These are phyloP conservation scores for Trissonchulus latispiculum DNA, from an alignment of 2,888 invertebrate species.

Conservation along the genomic window DNA sequence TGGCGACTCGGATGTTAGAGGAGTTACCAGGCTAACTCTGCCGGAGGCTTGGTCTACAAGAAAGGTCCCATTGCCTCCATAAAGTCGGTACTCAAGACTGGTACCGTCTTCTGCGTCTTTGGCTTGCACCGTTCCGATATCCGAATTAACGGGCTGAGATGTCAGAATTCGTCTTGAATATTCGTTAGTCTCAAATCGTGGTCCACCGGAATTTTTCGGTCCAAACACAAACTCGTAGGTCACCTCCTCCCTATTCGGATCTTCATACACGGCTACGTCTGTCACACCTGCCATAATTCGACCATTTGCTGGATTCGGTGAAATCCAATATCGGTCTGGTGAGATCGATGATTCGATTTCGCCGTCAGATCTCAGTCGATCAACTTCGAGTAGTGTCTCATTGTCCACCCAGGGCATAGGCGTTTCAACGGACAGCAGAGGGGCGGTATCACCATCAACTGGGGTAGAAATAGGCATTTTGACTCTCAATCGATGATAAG, in stretches of 20 bases:
- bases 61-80: slow-evolving; percentile 2
- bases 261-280: too few species aligned
- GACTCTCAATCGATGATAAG: too few species aligned
- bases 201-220: not conserved
- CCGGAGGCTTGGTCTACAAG: not conserved
- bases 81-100: not conserved
- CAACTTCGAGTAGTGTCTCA: too few species aligned
- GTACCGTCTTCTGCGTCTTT: not conserved
- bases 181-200: not conserved
- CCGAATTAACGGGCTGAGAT: not conserved
- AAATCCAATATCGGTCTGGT: too few species aligned
- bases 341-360: too few species aligned
- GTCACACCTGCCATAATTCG: too few species aligned
- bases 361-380: too few species aligned
- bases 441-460: too few species aligned
- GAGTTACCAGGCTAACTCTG: not conserved
- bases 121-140: not conserved
- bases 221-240: not conserved
- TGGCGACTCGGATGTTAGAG: not conserved
- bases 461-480: too few species aligned
- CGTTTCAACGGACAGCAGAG: too few species aligned
- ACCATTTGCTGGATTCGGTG: too few species aligned
- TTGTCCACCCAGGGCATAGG: too few species aligned
- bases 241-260: not conserved
- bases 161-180: not conserved